Percentiles rank a stretch among this genome's conserved stretches.
These are phyloP conservation scores for Drosophila limbata DNA, from an alignment of 2,888 invertebrate species.

Conservation along the genomic window DNA sequence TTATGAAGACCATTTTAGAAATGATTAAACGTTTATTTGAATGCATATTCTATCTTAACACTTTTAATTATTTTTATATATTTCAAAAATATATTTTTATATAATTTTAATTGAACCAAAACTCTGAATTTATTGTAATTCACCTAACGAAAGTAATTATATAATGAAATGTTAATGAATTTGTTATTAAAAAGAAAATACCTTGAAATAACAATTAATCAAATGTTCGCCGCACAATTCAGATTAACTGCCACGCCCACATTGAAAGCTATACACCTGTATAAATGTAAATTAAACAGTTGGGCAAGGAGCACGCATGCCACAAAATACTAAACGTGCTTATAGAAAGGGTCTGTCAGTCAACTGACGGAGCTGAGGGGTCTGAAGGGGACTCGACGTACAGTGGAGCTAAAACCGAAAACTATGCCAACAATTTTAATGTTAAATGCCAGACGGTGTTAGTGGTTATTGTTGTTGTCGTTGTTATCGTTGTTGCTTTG, in stretches of 20 bases:
- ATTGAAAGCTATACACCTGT: constrained; percentile 50
- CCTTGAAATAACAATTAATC: constrained; percentile 52
- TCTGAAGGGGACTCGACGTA: constrained; percentile 1
- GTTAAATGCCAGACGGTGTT: constrained; percentile 68
- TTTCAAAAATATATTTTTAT: no score
- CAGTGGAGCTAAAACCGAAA: constrained; percentile 42
- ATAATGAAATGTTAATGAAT: no score
- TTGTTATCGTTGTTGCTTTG: constrained; percentile 19
- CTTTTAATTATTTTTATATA: no score
- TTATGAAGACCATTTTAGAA: no score
- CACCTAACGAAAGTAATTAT: no score
- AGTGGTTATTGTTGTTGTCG: constrained; percentile 35
- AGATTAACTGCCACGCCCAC: constrained; percentile 61
- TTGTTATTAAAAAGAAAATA: no score
- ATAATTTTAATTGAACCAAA: no score
- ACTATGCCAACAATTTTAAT: constrained; percentile 80
- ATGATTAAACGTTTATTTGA: no score
- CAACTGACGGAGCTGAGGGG: background rate
- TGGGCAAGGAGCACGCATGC: constrained; percentile 31
- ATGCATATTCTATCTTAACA: no score
- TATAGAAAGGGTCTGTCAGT: constrained; percentile 21
- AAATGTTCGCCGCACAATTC: constrained; percentile 49
- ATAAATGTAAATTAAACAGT: constrained; percentile 44
- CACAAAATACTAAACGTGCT: constrained; percentile 15
- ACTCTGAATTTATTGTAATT: no score